These are phyloP conservation scores for Lasioglossum pauxillum DNA, from an alignment of 2,888 invertebrate species.

Conservation along the genomic window DNA sequence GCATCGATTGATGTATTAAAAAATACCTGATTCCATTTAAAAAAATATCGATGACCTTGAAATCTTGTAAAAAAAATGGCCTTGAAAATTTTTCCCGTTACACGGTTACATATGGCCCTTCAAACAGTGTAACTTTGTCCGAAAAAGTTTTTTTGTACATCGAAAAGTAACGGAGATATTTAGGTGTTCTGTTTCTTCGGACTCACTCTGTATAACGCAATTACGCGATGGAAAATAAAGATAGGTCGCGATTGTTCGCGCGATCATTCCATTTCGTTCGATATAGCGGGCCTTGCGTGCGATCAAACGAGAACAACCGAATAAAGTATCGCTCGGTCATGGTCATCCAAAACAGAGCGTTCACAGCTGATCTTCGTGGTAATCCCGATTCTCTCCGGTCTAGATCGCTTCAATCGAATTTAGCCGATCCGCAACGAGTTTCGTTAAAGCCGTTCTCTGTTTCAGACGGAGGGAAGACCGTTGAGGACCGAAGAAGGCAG, in stretches of 20 bases:
- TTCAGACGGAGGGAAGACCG: conserved; percentile 64
- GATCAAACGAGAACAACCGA: background rate
- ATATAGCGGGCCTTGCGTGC: background rate
- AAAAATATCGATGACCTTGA: no score
- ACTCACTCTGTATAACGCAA: no score
- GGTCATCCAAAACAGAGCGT: background rate
- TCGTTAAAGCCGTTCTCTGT: conserved; percentile 61
- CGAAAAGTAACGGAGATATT: no score
- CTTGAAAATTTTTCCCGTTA: no score
- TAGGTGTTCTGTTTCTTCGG: no score
- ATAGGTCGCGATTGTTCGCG: background rate
- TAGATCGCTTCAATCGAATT: background rate
- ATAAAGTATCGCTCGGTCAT: background rate
- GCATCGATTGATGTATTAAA: no score
- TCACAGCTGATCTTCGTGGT: conserved; percentile 4
- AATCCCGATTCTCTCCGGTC: background rate
- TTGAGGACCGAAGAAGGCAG: background rate
- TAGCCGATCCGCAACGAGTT: background rate
- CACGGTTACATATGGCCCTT: no score
- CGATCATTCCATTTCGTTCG: background rate
- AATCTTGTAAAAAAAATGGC: no score
- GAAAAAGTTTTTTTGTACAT: no score
- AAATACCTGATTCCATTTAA: no score
- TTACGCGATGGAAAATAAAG: background rate
- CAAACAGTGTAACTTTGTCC: no score